phyloP scores from a whole-genome alignment of 2,888 invertebrate species.

The Thelaira solivaga region DNA sequence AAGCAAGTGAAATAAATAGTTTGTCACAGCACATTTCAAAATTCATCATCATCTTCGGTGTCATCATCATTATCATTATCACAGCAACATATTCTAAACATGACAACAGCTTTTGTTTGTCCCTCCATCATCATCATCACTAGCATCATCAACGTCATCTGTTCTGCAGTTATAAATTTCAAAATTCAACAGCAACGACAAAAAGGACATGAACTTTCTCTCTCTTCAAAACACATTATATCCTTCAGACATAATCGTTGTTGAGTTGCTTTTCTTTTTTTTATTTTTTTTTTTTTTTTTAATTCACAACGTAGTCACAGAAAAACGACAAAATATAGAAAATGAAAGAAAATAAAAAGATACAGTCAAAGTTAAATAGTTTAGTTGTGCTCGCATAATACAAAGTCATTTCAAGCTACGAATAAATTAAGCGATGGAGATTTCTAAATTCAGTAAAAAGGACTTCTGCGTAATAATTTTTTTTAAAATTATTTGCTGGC shows the following conservation, averaged over 20 bases:
- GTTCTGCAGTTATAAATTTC: constrained; percentile 51
- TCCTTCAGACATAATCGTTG: constrained; percentile 63
- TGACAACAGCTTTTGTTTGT: constrained; percentile 44
- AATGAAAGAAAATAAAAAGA: constrained; percentile 20
- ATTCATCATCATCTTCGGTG: constrained; percentile 44
- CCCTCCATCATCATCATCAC: constrained; percentile 2
- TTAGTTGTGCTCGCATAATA: constrained; percentile 28
- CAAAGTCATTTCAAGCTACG: constrained; percentile 24
- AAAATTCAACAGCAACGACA: constrained; percentile 24
- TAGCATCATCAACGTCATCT: constrained; percentile 7
- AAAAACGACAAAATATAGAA: constrained; percentile 9
- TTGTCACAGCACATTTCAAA: constrained; percentile 52
- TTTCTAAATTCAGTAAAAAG: neutral
- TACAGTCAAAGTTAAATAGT: constrained; percentile 50
- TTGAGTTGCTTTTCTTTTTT: neutral
- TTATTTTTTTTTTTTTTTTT: neutral
- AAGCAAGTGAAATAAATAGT: constrained; percentile 34
- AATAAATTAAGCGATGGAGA: neutral
- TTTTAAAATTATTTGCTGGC: no score
- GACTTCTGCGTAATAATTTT: no score
- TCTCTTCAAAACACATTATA: constrained; percentile 54
- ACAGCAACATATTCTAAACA: constrained; percentile 51
- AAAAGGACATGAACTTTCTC: constrained; percentile 55
- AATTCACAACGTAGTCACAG: constrained; percentile 18
- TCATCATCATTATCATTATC: no score